Percentiles rank a stretch among this genome's conserved stretches.
Conservation (phyloP, 1,140 invertebrate species). For the Lepidurus couesii region DNA sequence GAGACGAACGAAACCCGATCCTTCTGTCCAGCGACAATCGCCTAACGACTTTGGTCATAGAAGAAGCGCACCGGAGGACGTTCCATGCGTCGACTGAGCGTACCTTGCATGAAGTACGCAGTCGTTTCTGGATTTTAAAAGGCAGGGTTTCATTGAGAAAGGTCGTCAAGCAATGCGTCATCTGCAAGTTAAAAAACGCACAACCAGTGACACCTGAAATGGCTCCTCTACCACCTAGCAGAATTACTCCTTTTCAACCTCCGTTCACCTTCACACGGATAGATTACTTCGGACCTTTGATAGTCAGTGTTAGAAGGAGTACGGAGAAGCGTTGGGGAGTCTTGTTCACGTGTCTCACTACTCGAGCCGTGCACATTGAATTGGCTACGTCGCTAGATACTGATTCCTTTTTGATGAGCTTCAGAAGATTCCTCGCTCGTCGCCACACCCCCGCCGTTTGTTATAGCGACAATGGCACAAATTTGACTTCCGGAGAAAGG, state of each 20-base stretch:
- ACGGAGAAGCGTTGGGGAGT: conserved; percentile 32
- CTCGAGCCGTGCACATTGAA: conserved; percentile 37
- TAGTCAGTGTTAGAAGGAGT: conserved; percentile 11
- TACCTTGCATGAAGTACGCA: conserved; percentile 24
- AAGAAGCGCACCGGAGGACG: not conserved
- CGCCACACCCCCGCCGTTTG: not conserved
- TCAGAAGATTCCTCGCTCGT: conserved; percentile 8
- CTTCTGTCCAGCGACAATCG: not conserved
- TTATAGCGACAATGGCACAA: conserved; percentile 24
- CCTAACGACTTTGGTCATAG: not conserved
- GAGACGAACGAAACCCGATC: not conserved
- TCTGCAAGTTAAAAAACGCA: no score
- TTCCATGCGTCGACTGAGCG: conserved; percentile 20
- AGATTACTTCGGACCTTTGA: no score
- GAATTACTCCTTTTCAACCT: no score
- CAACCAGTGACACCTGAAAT: no score
- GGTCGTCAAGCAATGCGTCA: no score
- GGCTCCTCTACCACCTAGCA: no score
- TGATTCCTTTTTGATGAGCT: conserved; percentile 23
- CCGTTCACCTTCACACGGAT: no score
- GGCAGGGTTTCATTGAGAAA: no score
- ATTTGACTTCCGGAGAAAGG: not conserved
- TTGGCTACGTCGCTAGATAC: conserved; percentile 29
- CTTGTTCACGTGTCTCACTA: conserved; percentile 36
- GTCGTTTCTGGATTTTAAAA: no score